Evolutionary conservation across 2,888 invertebrate species (phyloP).

Genomic region (Drosophila hamatofila): DNA sequence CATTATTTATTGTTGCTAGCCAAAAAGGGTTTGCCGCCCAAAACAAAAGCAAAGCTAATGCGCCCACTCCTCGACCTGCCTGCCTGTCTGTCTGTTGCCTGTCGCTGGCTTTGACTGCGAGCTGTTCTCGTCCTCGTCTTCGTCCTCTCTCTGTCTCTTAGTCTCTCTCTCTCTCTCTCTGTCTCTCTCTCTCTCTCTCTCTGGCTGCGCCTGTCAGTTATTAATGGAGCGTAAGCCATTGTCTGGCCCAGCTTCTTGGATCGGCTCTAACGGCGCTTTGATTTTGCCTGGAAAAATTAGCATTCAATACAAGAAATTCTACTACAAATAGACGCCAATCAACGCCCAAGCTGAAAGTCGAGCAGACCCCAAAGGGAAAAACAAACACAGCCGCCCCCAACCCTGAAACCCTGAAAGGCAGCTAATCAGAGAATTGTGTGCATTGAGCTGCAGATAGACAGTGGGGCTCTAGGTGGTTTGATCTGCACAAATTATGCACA

Average conservation of each 20-base stretch:
- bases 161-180: not conserved
- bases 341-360: conserved; percentile 65
- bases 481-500: conserved; percentile 64
- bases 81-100: conserved; percentile 17
- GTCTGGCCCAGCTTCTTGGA: conserved; percentile 47
- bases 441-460: not conserved
- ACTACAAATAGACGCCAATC: conserved; percentile 68
- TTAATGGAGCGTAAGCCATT: conserved; percentile 75
- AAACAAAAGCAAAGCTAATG: conserved; percentile 74
- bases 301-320: conserved; percentile 78
- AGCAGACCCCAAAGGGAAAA: conserved; percentile 11
- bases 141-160: not conserved
- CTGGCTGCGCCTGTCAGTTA: conserved; percentile 70
- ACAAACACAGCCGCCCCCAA: not conserved
- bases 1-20: conserved; percentile 82
- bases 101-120: conserved; percentile 51
- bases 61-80: conserved; percentile 68
- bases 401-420: conserved; percentile 1
- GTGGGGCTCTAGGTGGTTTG: conserved; percentile 5
- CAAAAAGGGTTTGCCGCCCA: conserved; percentile 79
- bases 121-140: conserved; percentile 37
- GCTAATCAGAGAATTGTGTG: conserved; percentile 23
- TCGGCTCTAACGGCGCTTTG: conserved; percentile 73
- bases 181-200: not conserved
- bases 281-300: conserved; percentile 76